Percentiles rank a stretch among this genome's conserved stretches.
Evolutionary conservation across 2,797 vertebrate genomes (phyloP).

Genomic region (Scarus forsteni): DNA sequence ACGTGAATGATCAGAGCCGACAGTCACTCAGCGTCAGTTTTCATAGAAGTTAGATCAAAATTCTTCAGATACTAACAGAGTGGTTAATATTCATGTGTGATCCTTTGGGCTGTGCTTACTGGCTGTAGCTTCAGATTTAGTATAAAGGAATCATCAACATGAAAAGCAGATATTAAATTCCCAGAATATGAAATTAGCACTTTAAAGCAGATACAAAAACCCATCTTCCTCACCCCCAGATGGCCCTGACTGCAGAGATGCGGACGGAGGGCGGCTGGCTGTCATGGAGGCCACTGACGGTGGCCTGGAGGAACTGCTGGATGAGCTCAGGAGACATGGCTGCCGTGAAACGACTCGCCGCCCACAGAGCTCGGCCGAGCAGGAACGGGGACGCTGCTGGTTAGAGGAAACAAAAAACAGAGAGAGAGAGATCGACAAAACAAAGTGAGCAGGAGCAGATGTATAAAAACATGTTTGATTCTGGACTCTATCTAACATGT

Average conservation of each 20-base stretch:
- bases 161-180: no score
- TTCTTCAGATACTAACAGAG: no score
- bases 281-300: constrained; percentile 96
- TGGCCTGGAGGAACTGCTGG: constrained; percentile 98
- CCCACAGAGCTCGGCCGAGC: constrained; percentile 96
- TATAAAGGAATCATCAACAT: no score
- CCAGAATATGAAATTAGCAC: no score
- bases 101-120: no score
- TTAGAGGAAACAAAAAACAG: background rate
- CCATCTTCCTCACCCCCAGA: constrained; percentile 93
- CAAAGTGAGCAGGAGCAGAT: background rate
- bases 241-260: constrained; percentile 96
- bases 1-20: background rate
- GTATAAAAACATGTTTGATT: no score
- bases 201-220: background rate
- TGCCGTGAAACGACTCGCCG: constrained; percentile 96
- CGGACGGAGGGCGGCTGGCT: constrained; percentile 95
- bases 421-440: background rate
- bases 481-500: no score
- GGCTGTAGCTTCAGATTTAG: no score
- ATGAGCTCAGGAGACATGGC: constrained; percentile 98
- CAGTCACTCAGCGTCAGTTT: no score
- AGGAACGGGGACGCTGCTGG: constrained; percentile 93
- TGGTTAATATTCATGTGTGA: no score
- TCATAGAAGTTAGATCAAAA: no score